Evolutionary conservation across 53 echinoderm and acorn worm species (phyloP).

Genomic region (Astropecten irregularis): DNA sequence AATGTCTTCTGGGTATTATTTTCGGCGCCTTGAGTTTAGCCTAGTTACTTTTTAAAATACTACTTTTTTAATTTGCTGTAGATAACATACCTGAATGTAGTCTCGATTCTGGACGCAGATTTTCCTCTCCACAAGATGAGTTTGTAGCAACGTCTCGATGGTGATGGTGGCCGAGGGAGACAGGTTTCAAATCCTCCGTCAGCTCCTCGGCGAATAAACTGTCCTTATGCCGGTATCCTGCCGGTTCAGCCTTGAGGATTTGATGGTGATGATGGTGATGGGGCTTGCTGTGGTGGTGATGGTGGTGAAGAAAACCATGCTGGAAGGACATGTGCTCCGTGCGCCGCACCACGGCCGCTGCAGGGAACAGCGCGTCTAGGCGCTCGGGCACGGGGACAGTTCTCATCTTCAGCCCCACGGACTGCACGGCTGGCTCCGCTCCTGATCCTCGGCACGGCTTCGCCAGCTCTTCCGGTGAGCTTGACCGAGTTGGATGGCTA

Average conservation of each 20-base stretch:
- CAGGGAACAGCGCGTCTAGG: background rate
- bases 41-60: no score
- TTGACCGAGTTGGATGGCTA: no score
- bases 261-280: constrained; percentile 11
- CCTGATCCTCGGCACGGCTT: background rate
- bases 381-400: background rate
- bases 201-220: background rate
- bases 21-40: no score
- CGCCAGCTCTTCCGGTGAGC: background rate
- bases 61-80: no score
- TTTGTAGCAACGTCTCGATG: background rate
- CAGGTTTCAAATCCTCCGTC: background rate
- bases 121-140: constrained; percentile 21
- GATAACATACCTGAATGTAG: constrained; percentile 28
- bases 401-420: background rate
- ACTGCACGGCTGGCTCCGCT: background rate
- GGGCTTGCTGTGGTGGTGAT: background rate
- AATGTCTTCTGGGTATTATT: no score
- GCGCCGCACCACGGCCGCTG: constrained; percentile 27
- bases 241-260: background rate
- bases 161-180: background rate
- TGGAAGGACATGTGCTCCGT: constrained; percentile 17
- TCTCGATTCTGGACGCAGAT: constrained; percentile 21
- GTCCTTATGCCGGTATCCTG: constrained; percentile 5
- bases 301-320: constrained; percentile 10